Conservation (phyloP, 2,888 invertebrate genomes). For the Ormyrus rosae region DNA sequence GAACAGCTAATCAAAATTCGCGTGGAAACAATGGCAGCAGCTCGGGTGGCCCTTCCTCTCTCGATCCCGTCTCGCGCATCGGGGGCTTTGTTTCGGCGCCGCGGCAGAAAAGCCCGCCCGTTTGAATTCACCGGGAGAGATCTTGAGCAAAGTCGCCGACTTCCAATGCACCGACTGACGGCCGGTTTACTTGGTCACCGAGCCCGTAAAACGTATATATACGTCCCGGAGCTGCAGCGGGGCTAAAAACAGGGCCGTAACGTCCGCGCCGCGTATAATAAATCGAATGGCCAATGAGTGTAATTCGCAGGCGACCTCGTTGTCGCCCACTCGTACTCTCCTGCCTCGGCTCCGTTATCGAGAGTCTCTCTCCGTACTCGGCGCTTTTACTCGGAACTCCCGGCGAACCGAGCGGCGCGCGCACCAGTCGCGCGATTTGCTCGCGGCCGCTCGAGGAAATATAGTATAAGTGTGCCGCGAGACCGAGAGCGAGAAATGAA, state of each 20-base stretch:
- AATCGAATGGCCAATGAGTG: slow-evolving; percentile 31
- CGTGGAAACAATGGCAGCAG: slow-evolving; percentile 1
- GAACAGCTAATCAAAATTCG: slow-evolving; percentile 20
- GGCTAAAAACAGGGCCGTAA: slow-evolving; percentile 24
- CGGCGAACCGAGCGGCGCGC: background rate
- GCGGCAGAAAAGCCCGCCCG: slow-evolving; percentile 1
- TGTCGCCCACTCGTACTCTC: background rate
- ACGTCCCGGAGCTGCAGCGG: background rate
- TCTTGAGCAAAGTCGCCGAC: slow-evolving; percentile 40
- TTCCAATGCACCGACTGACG: slow-evolving; percentile 27
- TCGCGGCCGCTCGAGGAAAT: too few relatives aligned
- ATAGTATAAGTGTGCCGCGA: too few relatives aligned
- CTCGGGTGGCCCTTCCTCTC: background rate
- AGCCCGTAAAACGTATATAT: background rate
- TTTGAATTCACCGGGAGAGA: slow-evolving; percentile 42
- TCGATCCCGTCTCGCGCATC: slow-evolving; percentile 1
- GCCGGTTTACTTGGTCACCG: slow-evolving; percentile 28
- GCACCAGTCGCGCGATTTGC: background rate
- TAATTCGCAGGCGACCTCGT: slow-evolving; percentile 28
- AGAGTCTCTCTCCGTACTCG: background rate
- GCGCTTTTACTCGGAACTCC: slow-evolving; percentile 25
- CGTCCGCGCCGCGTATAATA: slow-evolving; percentile 4
- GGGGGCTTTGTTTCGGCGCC: background rate
- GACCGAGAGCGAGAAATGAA: too few relatives aligned
- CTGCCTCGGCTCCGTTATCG: too few relatives aligned